Base-by-base conservation (phyloP, 1,140 invertebrate genomes). In the Drosophila subpulchrella region DNA sequence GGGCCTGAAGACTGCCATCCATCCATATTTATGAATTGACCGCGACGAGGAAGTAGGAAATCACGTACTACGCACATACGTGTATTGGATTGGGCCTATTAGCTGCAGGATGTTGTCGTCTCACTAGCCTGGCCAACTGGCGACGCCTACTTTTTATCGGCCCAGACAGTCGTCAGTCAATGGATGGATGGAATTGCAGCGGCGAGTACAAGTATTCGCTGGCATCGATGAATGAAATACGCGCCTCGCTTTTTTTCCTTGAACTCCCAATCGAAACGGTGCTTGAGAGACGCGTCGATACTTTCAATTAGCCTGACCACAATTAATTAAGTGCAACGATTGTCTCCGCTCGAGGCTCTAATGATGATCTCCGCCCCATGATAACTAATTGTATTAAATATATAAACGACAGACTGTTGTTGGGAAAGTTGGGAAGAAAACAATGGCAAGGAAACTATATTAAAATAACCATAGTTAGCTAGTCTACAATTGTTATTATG, bases 1-100 rank as follows among this genome's bases (percentile, higher is more conserved):
- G 57, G 57, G 20, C 66, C 56, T 36, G 34, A 39, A 47, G 41
- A 60, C 55, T 46, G 44, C 27, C 20, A 53, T 27, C 57, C 84
- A 89, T 85, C 77, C 73, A 84, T 88, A 89, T 88, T 89, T 89
- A 89, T 88, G 84, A 89, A 70, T 67, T 86, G 78, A 60, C 65
- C 78, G 72, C 75, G 73, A 90, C 77, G 68, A 90, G 84, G 84
- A 89, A 89, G 78, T 89, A 88, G 84, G 84, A 89, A 89, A 89
- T 89, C 84, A 89, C 84, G 84, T 89, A 75, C 60, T 63, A 67
- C 67, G 73, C 55, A 30, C 67, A 24, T 48, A 74, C 79, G 78
- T 82, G 79, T 59, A 77, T 46, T 74, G 63, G 65, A 73, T 55
- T 74, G 75, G 80, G 67, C 82, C 84, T 77, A 85, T 85, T 85